Evolutionary conservation across 2,797 vertebrate species (phyloP).

Genomic region (Eulemur rubriventer): DNA sequence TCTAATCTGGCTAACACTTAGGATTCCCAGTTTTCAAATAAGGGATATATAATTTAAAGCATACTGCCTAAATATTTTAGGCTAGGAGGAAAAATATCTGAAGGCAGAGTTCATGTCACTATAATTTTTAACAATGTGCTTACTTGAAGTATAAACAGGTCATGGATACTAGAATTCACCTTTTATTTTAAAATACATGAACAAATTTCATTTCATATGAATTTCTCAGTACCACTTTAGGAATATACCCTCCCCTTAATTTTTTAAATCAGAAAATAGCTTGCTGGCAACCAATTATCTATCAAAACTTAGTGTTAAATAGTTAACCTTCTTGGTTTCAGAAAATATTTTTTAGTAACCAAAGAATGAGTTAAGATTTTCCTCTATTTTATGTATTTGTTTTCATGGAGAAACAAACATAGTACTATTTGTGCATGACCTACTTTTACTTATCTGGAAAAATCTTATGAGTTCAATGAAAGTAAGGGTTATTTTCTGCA

Average conservation of each 20-base stretch:
- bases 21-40: slow-evolving; percentile 8
- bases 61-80: not conserved
- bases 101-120: not conserved
- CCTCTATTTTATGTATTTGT: not conserved
- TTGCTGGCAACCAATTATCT: not conserved
- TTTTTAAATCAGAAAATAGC: not conserved
- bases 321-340: not conserved
- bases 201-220: not conserved
- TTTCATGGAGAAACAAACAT: not conserved
- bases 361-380: slow-evolving; percentile 1
- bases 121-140: not conserved
- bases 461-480: not conserved
- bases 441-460: slow-evolving; percentile 53
- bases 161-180: not conserved
- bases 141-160: not conserved
- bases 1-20: not conserved
- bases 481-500: not conserved
- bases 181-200: not conserved
- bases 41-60: not conserved
- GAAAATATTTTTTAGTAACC: slow-evolving; percentile 4
- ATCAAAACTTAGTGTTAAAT: not conserved
- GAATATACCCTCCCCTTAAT: not conserved
- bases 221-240: not conserved
- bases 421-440: not conserved
- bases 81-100: not conserved